phyloP scores from a whole-genome alignment of 2,113 vertebrate species.

The Myrmecophaga tridactyla region DNA sequence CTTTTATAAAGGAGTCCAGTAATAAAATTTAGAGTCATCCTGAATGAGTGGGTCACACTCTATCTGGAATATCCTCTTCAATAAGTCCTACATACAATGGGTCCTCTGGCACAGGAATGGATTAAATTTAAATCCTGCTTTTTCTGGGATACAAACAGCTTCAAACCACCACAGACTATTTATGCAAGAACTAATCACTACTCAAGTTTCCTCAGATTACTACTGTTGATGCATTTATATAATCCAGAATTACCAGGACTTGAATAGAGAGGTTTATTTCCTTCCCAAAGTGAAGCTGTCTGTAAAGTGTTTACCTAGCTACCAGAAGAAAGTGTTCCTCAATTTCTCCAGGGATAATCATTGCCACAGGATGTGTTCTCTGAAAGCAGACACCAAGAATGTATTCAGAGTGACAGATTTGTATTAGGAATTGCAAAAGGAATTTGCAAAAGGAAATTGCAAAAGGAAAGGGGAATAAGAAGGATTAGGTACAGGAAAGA shows the following conservation, averaged over 20 bases:
- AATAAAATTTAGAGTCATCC: no score
- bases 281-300: neutral
- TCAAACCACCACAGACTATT: neutral
- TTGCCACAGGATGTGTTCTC: neutral
- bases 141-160: no score
- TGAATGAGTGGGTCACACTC: no score
- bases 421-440: neutral
- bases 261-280: neutral
- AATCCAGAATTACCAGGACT: neutral
- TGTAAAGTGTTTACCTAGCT: neutral
- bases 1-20: no score
- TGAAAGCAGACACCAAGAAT: neutral
- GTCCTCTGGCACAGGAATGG: no score
- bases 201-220: neutral
- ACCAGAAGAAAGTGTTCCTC: neutral
- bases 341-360: neutral
- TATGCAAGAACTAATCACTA: neutral
- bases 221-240: neutral
- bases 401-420: no score
- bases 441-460: fast-evolving
- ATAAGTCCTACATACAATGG: no score
- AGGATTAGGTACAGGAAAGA: neutral
- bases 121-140: no score
- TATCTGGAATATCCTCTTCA: no score
- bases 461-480: neutral